Evolutionary conservation across 2,888 invertebrate species (phyloP).

Genomic region (Andrena marginata): DNA sequence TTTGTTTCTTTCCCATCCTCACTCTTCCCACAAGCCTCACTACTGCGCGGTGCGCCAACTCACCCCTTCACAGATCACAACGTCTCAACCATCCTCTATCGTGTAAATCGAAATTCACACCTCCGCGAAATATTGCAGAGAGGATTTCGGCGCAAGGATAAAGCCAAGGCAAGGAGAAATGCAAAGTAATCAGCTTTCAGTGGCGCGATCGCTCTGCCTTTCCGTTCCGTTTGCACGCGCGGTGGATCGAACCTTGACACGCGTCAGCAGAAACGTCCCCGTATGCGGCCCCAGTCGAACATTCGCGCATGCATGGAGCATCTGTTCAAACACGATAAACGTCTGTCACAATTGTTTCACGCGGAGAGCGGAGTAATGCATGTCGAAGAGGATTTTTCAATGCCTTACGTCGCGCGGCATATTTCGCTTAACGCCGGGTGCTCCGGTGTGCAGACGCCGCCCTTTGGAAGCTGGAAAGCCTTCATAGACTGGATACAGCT

Average conservation of each 20-base stretch:
- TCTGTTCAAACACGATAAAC: slow-evolving; percentile 60
- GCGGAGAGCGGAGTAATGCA: slow-evolving; percentile 41
- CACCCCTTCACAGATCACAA: no score
- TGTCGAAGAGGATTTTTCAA: slow-evolving; percentile 40
- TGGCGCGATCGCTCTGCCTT: not conserved
- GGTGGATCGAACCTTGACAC: slow-evolving; percentile 35
- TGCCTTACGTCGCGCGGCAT: slow-evolving; percentile 38
- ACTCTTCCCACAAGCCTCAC: no score
- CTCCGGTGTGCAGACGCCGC: slow-evolving; percentile 17
- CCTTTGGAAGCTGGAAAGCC: slow-evolving; percentile 49
- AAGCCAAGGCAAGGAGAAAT: not conserved
- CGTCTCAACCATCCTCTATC: no score
- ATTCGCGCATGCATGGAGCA: slow-evolving; percentile 26
- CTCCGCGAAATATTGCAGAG: not conserved
- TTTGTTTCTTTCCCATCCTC: no score
- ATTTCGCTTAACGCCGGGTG: slow-evolving; percentile 41
- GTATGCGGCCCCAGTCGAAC: slow-evolving; percentile 11
- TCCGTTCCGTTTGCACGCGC: not conserved
- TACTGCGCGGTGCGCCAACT: no score
- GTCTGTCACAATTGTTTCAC: slow-evolving; percentile 60
- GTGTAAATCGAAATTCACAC: not conserved
- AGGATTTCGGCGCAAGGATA: not conserved
- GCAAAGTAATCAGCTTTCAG: slow-evolving; percentile 9
- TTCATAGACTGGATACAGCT: slow-evolving; percentile 51
- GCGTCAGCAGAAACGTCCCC: slow-evolving; percentile 28